phyloP scores from a whole-genome alignment of 2,797 vertebrate species.

The Alcedo atthis region DNA sequence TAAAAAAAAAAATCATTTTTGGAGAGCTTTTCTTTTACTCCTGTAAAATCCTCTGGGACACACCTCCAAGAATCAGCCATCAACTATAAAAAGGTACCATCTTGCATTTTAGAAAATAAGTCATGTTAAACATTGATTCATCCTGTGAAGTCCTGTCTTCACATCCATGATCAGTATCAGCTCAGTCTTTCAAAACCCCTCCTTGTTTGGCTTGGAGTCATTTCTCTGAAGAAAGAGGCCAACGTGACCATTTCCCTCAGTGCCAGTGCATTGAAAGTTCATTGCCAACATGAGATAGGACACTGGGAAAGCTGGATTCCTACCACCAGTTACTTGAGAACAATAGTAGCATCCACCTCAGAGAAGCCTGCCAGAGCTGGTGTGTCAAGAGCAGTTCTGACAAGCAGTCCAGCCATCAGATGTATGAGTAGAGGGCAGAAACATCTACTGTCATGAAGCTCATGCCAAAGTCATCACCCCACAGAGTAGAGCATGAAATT shows the following conservation, averaged over 20 bases:
- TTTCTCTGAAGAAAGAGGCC: constrained; percentile 38
- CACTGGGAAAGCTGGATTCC: constrained; percentile 1
- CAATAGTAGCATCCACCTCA: not conserved
- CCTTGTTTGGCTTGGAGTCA: constrained; percentile 5
- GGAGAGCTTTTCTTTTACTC: not conserved
- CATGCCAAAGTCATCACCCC: constrained; percentile 7
- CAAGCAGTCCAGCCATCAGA: not conserved
- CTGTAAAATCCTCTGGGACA: constrained; percentile 40
- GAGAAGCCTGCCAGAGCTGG: not conserved
- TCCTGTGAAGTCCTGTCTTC: constrained; percentile 37
- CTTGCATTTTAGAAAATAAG: constrained; percentile 57
- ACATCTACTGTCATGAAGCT: not conserved
- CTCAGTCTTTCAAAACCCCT: constrained; percentile 54
- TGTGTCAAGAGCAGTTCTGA: not conserved
- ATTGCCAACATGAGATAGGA: not conserved
- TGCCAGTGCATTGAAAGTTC: constrained; percentile 20
- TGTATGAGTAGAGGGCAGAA: not conserved
- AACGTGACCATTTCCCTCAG: not conserved
- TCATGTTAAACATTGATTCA: not conserved
- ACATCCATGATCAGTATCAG: constrained; percentile 61
- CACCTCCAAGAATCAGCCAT: constrained; percentile 8
- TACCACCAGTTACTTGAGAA: not conserved
- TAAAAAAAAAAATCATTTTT: not conserved
- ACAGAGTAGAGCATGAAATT: not conserved
- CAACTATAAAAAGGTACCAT: constrained; percentile 68